These are phyloP conservation scores for Hydropsyche tenuis DNA, from an alignment of 1,140 invertebrate genomes.

Conservation along the genomic window DNA sequence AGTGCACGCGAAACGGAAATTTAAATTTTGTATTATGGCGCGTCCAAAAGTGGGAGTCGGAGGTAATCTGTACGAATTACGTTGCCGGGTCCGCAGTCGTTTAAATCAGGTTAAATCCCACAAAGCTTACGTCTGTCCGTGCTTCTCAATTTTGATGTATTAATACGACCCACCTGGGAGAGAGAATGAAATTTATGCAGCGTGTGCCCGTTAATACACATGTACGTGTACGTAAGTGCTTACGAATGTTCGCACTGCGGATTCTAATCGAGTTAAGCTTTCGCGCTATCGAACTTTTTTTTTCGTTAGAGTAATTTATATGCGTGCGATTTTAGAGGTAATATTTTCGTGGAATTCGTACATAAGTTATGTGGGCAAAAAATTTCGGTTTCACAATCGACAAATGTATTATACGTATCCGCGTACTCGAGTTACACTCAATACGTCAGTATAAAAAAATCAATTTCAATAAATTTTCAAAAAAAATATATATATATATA, in stretches of 20 bases:
- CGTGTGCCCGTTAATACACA: neutral
- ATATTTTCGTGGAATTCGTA: no score
- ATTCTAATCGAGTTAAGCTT: conserved; percentile 13
- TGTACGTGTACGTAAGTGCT: neutral
- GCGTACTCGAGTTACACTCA: no score
- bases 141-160: conserved; percentile 37
- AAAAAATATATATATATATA: no score
- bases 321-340: no score
- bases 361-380: no score
- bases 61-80: conserved; percentile 12
- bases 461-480: no score
- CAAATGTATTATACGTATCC: neutral
- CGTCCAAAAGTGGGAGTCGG: neutral
- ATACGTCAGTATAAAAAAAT: no score
- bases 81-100: conserved; percentile 4
- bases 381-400: no score
- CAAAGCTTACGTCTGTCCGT: conserved; percentile 36
- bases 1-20: neutral
- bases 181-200: conserved; percentile 30
- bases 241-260: neutral
- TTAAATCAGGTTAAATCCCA: conserved; percentile 25
- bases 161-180: conserved; percentile 34
- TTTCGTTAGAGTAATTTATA: no score
- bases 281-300: neutral
- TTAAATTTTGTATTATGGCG: conserved; percentile 9